Percentiles rank a stretch among this genome's conserved stretches.
These are phyloP conservation scores for Philypnodon macrostomus DNA, from an alignment of 2,797 vertebrate genomes.

Conservation along the genomic window DNA sequence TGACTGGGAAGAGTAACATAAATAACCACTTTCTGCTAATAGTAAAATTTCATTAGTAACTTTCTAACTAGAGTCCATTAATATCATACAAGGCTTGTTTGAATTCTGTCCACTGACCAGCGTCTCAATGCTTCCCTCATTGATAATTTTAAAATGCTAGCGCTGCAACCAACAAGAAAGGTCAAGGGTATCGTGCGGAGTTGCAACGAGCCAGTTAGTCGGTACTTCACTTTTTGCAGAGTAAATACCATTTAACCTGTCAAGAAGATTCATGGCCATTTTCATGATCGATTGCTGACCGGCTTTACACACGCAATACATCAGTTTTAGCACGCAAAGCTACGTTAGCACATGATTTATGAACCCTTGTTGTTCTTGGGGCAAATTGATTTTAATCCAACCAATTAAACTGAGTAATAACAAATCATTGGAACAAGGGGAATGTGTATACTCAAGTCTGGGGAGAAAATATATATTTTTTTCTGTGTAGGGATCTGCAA, in stretches of 20 bases:
- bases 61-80: not conserved
- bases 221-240: constrained; percentile 69
- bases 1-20: too few relatives aligned
- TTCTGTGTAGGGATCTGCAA: not conserved
- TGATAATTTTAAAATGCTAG: constrained; percentile 57
- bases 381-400: constrained; percentile 76
- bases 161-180: constrained; percentile 58
- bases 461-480: constrained; percentile 1
- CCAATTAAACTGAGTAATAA: constrained; percentile 78
- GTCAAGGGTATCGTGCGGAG: constrained; percentile 64
- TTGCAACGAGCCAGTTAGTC: constrained; percentile 67
- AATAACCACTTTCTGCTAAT: too few relatives aligned
- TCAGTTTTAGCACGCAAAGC: constrained; percentile 67
- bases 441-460: constrained; percentile 59
- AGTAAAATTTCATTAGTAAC: too few relatives aligned
- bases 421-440: constrained; percentile 69
- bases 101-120: constrained; percentile 38
- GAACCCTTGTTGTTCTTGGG: constrained; percentile 49
- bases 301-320: constrained; percentile 65
- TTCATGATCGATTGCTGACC: constrained; percentile 74
- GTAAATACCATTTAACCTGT: constrained; percentile 78
- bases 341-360: constrained; percentile 70
- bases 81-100: constrained; percentile 13
- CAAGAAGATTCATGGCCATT: constrained; percentile 76
- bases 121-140: constrained; percentile 48